Evolutionary conservation across 2,797 vertebrate species (phyloP).

Genomic region (Hemibagrus guttatus): DNA sequence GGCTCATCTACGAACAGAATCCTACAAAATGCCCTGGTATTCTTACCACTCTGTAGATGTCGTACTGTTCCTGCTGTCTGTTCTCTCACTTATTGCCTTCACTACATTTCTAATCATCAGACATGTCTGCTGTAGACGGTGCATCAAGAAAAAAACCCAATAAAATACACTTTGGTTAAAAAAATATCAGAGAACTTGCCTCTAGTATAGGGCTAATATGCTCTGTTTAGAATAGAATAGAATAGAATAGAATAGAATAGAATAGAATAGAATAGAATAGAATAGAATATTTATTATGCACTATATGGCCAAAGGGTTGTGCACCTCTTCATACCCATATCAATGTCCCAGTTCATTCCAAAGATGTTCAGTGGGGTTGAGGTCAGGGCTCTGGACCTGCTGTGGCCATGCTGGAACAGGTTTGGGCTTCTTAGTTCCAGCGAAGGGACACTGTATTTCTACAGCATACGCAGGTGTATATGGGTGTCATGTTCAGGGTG

Average conservation of each 20-base stretch:
- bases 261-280: neutral
- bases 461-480: too few relatives aligned
- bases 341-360: too few relatives aligned
- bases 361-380: too few relatives aligned
- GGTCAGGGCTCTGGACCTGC: too few relatives aligned
- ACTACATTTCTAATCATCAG: conserved; percentile 15
- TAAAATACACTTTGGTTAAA: neutral
- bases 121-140: conserved; percentile 28
- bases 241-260: neutral
- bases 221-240: neutral
- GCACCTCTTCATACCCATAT: neutral
- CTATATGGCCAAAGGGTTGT: neutral
- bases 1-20: conserved; percentile 59
- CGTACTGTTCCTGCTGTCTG: conserved; percentile 41
- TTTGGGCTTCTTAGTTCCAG: too few relatives aligned
- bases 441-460: too few relatives aligned
- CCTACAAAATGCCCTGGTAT: conserved; percentile 62
- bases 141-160: neutral
- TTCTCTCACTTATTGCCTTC: conserved; percentile 21
- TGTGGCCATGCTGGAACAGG: too few relatives aligned
- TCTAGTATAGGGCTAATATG: neutral
- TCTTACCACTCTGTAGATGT: conserved; percentile 58
- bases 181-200: neutral
- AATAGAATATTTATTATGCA: neutral
- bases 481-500: too few relatives aligned